Percentiles rank a stretch among this genome's conserved stretches.
phyloP scores from a whole-genome alignment of 1,140 invertebrate genomes.

The Piezodorus guildinii region DNA sequence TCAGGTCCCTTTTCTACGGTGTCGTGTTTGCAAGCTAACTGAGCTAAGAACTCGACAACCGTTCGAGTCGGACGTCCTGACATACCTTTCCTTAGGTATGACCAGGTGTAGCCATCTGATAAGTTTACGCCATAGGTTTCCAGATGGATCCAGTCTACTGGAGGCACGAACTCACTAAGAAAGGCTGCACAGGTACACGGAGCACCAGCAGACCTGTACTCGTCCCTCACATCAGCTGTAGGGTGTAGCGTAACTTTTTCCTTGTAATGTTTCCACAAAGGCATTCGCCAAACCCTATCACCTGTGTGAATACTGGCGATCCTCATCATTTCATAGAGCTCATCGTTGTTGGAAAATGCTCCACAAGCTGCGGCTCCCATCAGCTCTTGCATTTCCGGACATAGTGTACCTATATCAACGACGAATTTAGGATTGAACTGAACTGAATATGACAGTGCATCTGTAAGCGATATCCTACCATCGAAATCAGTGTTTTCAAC shows the following conservation, averaged over 20 bases:
- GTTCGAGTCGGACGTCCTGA: too few relatives aligned
- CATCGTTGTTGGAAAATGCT: conserved; percentile 43
- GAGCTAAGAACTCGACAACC: too few relatives aligned
- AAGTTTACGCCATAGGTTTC: conserved; percentile 44
- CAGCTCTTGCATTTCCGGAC: conserved; percentile 42
- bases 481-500: conserved; percentile 55
- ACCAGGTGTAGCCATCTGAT: conserved; percentile 48
- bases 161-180: conserved; percentile 44
- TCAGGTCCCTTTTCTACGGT: too few relatives aligned
- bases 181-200: conserved; percentile 46
- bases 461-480: conserved; percentile 48
- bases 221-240: conserved; percentile 12
- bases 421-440: conserved; percentile 46
- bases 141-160: conserved; percentile 44
- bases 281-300: conserved; percentile 54
- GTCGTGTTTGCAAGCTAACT: too few relatives aligned
- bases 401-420: conserved; percentile 52
- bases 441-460: conserved; percentile 49
- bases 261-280: conserved; percentile 46
- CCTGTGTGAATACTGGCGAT: conserved; percentile 43
- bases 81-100: conserved; percentile 42
- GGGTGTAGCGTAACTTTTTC: conserved; percentile 38
- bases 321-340: conserved; percentile 39
- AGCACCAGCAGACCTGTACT: conserved; percentile 32
- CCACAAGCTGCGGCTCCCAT: conserved; percentile 44